These are phyloP conservation scores for Gymnarchus niloticus DNA, from an alignment of 2,113 vertebrate genomes.

Conservation along the genomic window DNA sequence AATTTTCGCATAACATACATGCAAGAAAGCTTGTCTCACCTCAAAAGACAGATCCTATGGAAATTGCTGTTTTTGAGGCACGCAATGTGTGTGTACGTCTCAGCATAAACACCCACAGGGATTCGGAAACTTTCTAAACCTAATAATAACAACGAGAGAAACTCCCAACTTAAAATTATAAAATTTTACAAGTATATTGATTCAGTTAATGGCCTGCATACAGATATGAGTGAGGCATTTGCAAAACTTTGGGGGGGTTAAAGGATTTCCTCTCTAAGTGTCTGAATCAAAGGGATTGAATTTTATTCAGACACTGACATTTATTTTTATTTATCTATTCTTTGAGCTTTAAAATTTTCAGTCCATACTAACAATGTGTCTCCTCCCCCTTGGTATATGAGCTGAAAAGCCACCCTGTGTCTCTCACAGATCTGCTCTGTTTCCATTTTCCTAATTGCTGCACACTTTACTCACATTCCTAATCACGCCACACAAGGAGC, in stretches of 20 bases:
- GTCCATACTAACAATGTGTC: neutral
- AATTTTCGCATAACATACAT: neutral
- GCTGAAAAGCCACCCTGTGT: neutral
- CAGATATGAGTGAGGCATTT: neutral
- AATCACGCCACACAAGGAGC: neutral
- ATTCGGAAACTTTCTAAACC: neutral
- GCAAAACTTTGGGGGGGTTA: neutral
- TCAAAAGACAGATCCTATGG: neutral
- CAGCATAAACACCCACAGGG: neutral
- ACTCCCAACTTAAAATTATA: neutral
- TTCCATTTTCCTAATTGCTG: neutral
- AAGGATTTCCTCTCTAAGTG: neutral
- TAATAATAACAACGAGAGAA: neutral
- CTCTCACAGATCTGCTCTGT: neutral
- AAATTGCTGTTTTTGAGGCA: neutral
- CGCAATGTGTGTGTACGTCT: neutral
- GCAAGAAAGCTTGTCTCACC: neutral
- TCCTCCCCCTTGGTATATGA: neutral
- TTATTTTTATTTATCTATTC: conserved; percentile 10
- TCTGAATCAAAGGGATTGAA: neutral
- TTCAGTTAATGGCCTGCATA: neutral
- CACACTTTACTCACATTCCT: neutral
- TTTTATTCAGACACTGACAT: neutral
- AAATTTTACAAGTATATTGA: neutral
- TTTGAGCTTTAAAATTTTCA: neutral